Base-by-base conservation (phyloP, 1,140 invertebrate species). In the Drosophila ohnishii region DNA sequence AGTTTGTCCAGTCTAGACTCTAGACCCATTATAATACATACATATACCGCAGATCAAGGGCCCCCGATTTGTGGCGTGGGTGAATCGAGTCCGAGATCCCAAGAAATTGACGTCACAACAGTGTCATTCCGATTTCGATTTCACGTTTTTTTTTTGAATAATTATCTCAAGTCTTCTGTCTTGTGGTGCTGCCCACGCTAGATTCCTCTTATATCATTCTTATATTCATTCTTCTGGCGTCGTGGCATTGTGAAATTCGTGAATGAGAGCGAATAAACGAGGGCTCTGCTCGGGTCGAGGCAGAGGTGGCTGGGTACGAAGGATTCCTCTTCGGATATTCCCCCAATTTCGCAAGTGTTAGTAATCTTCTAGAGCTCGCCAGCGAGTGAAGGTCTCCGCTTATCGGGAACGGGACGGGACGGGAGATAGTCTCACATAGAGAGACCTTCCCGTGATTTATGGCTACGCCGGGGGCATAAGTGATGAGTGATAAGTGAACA, bases 211-310 rank as follows among this genome's bases (percentile, higher is more conserved):
- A 67, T 66, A 69, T 66, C 51, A 75, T 82, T 40, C 66, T 79
- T 85, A 84, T 78, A 55, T 55, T 37, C 51, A 55, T 84, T 72
- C 55, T 39, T 45, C 48, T 73, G 78, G 35, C 34, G 75, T 73
- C 83, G 82, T 86, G 82, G 63, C 77, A 51, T 86, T 87, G 79
- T 86, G 82, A 86, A 86, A 86, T 86, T 70, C 39, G 58, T 44
- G 51, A 28, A 28, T 28, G 25, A 28, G 25, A 28, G 25, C 25
- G 25, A 5, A 5, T 5, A 28, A 28, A 28, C 25, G 25, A 66
- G 44, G 48, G 35, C 16, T 67, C 30, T 28, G 25, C 25, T 50
- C 14, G 35, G 56, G 5, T 25, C 22, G 42, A 44, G 42, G 3
- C 2, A 44, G 44, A 45, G 44, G 42, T 44, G 42, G 13, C 42